Evolutionary conservation across 2,888 invertebrate genomes (phyloP).

Genomic region (Eupithecia centaureata): DNA sequence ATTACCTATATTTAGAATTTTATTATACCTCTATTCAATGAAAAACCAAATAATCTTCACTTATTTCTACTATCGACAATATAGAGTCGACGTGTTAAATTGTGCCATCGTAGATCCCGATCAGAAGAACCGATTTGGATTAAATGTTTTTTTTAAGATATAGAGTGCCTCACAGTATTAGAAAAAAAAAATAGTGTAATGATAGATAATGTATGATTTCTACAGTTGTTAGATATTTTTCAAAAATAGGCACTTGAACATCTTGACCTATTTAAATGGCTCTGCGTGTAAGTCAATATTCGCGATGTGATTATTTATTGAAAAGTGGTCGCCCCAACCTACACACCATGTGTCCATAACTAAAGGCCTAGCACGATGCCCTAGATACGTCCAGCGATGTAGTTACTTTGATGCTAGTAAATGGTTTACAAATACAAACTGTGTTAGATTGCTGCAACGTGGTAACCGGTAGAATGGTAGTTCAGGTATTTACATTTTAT

Average conservation of each 20-base stretch:
- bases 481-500: not conserved
- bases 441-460: not conserved
- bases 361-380: conserved; percentile 10
- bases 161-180: too few relatives aligned
- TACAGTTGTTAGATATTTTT: too few relatives aligned
- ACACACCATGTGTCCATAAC: not conserved
- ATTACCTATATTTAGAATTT: too few relatives aligned
- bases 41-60: too few relatives aligned
- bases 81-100: too few relatives aligned
- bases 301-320: not conserved
- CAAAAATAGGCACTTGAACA: not conserved
- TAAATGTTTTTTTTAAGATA: too few relatives aligned
- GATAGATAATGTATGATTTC: too few relatives aligned
- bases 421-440: conserved; percentile 22
- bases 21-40: too few relatives aligned
- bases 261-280: not conserved
- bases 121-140: too few relatives aligned
- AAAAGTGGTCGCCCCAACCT: not conserved
- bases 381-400: conserved; percentile 33
- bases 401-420: conserved; percentile 29
- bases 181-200: too few relatives aligned
- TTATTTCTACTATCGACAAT: too few relatives aligned
- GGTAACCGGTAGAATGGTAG: not conserved
- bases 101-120: too few relatives aligned
- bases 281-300: not conserved